Evolutionary conservation across 2,888 invertebrate species (phyloP), one percentile per base, ranked within the genome.

Genomic region (Azorinus chamasolen): DNA sequence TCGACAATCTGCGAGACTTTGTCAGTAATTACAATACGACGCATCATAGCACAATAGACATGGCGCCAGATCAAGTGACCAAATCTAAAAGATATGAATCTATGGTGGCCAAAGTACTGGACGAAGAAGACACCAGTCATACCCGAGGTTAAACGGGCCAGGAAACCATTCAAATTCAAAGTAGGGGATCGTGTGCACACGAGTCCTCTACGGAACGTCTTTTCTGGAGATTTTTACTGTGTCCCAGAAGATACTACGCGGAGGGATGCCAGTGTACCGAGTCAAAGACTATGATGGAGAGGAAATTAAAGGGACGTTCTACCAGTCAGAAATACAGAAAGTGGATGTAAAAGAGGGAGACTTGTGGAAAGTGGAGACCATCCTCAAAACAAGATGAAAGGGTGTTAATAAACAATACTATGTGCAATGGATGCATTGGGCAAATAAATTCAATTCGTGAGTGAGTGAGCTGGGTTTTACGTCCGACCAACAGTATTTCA

Each of bases 201-300:
- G 1, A 54, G 54, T 5, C 69, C 68, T 62, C 37, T 78, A 6
- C 22, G 65, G 20, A 22, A 39, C 20, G 48, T 73, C 14, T 78
- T 73, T 57, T 69, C 72, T n/a, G 39, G 68, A 79, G 27, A 46
- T 75, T 1, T 80, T 76, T 55, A 76, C 61, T 46, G 50, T 80
- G 3, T n/a, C 65, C 12, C 18, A 12, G 5, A 57, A 57, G 10
- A 62, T 58, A 25, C 65, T 25, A 55, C 25, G 75, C 64, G 51
- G 73, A 24, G 54, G 54, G 12, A n/a, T 76, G 16, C 64, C 64
- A 12, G 53, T 80, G n/a, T 80, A 80, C 37, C 55, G 10, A 8
- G 1, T 80, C 20, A 39, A 43, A 4, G 58, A 55, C 37, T 79
- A 71, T 71, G n/a, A n/a, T n/a, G 62, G 58, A 20, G 62, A 51